phyloP scores from a whole-genome alignment of 2,113 vertebrate species.

The Carassius auratus region DNA sequence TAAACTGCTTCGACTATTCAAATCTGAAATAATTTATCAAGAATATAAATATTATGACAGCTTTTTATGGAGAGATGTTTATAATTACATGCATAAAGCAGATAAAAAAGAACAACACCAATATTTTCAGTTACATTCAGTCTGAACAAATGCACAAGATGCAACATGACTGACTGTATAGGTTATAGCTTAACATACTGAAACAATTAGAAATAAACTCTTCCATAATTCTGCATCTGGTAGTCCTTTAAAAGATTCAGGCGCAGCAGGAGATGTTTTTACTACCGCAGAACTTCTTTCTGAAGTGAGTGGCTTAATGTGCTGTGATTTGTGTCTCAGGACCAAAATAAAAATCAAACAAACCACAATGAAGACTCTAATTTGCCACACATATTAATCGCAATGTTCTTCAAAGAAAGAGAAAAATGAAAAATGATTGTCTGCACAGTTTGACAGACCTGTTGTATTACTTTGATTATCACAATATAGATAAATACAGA shows the following conservation, averaged over 20 bases:
- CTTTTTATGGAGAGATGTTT: not conserved
- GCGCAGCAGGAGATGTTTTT: conserved; percentile 69
- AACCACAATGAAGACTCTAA: conserved; percentile 39
- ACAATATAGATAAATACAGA: not conserved
- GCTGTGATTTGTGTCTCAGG: conserved; percentile 71
- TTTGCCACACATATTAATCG: conserved; percentile 59
- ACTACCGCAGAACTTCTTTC: conserved; percentile 65
- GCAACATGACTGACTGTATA: conserved; percentile 72
- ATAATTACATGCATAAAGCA: not conserved
- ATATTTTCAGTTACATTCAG: not conserved
- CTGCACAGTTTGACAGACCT: not conserved
- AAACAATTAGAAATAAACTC: conserved; percentile 62
- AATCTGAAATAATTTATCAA: not conserved
- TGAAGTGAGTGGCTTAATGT: conserved; percentile 68
- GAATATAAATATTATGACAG: not conserved
- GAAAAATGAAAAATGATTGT: not conserved
- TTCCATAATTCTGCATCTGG: conserved; percentile 46
- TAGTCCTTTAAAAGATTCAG: conserved; percentile 57
- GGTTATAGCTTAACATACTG: conserved; percentile 71
- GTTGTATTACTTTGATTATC: not conserved
- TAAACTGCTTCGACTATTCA: not conserved
- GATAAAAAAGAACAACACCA: not conserved
- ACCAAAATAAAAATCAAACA: conserved; percentile 67
- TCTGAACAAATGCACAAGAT: not conserved
- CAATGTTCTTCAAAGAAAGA: conserved; percentile 6